Evolutionary conservation across 2,797 vertebrate genomes (phyloP).

Genomic region (Neoniphon sammara): DNA sequence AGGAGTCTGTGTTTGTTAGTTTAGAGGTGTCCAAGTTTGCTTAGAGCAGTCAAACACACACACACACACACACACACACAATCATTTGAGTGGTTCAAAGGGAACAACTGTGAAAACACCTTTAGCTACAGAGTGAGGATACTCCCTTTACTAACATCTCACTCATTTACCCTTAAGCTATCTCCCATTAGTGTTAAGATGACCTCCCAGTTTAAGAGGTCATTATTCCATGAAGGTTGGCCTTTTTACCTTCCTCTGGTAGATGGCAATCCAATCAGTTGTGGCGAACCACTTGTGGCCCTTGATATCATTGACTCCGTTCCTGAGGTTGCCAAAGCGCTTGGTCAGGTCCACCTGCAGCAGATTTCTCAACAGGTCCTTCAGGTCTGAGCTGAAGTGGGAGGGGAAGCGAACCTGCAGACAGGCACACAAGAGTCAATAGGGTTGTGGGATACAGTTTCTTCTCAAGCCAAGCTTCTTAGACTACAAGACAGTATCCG

Average conservation of each 20-base stretch:
- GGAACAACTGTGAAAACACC: no score
- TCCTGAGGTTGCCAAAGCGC: conserved; percentile 98
- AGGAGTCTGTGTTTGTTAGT: no score
- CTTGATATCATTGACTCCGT: conserved; percentile 99
- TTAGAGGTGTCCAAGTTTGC: no score
- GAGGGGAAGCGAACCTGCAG: conserved; percentile 97
- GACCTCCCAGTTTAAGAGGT: neutral
- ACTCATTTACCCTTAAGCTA: neutral
- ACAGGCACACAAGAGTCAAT: conserved; percentile 1
- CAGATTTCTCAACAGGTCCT: conserved; percentile 97
- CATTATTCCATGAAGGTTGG: neutral
- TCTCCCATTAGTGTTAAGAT: neutral
- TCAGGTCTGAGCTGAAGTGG: conserved; percentile 99
- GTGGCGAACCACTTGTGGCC: conserved; percentile 99
- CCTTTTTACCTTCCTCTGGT: conserved; percentile 95
- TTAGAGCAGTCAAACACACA: no score
- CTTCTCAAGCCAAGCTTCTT: neutral
- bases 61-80: no score
- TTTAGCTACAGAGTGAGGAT: no score
- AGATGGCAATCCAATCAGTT: conserved; percentile 99
- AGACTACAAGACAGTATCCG: neutral
- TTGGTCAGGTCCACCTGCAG: conserved; percentile 99
- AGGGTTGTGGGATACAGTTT: no score
- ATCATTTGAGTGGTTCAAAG: no score
- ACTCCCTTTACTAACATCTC: no score